Base-by-base conservation (phyloP, 2,888 invertebrate genomes). In the Rugalucina vietnamica region DNA sequence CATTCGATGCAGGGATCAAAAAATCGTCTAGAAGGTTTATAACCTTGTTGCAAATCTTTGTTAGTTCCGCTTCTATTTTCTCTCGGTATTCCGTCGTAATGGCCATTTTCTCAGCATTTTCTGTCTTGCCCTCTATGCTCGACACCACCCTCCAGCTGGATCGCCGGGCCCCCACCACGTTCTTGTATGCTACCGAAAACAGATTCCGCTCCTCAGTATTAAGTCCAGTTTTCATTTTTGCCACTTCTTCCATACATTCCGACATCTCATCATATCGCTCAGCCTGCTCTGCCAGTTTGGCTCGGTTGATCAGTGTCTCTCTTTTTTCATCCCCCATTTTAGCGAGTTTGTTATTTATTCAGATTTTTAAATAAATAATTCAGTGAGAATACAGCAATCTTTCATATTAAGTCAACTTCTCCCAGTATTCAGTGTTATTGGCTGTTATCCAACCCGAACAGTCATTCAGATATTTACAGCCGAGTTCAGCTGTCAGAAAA, bases 41-140 rank as follows among this genome's bases (percentile, higher is more conserved):
- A 95, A 99, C 99, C 95, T 99, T 99, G 96, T 98, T 97, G 96
- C 99, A 99, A 96, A 99, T 99, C 96, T 98, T 98, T 96, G 98
- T 97, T 95, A 99, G 97, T 96, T 99, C 99, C 96, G 98, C 98
- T 96, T 99, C 99, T 95, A 99, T 98, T 96, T 99, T 99, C 96
- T 99, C 97, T 97, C 99, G 99, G 96, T 99, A 99, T 96, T 98
- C 98, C 95, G 99, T 99, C 0, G 70, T 39, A 0, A 37, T 36
- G 2, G 43, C 39, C 14, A 65, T 49, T 21, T 79, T 75, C 36
- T 78, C 49, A 14, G 24, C 49, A 14, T 65, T 75, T 10, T 72
- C 69, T 1, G 70, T 60, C 29, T 87, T 87, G 0, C n/a, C 27
- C 27, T 84, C 82, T 14, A 87, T 82, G 24, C 76, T 82, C 1